Base-by-base conservation (phyloP, 2,797 vertebrate genomes). In the Chanos chanos region DNA sequence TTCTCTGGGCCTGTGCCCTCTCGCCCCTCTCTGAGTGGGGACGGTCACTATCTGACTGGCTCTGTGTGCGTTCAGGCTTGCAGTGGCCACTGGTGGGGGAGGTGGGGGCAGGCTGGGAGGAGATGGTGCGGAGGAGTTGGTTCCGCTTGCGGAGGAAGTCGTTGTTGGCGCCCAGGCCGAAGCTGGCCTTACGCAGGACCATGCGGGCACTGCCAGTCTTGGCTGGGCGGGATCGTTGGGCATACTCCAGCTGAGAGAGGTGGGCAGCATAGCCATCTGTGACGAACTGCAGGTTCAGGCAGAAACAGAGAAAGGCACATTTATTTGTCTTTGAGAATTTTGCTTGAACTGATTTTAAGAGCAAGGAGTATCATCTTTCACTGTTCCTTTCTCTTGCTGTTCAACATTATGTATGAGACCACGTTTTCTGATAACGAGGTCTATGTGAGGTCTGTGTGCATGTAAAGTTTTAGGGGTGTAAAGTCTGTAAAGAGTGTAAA, bases 11-110 rank as follows among this genome's bases (percentile, higher is more conserved):
- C 0, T 81, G 71, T 7, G 81, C 65, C 12, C 91, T 85, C 73
- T 94, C 93, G 66, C 77, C 89, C 48, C 89, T 82, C 52, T 93
- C 92, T 69, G 75, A 64, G 5, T 89, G 85, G 66, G 95, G 92
- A 0, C 87, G 30, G 50, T 97, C 94, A n/a, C n/a, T n/a, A n/a
- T 93, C 92, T 0, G 92, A 92, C 76, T 94, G 92, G 77, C 92
- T 94, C 84, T 92, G 91, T 10, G 92, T 92, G 16, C 92, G 85
- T 77, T 94, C 92, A 0, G 92, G 92, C 74, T 93, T 93, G 53
- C 90, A 91, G 52, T 87, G 89, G 34, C 75, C 58, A 22, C 66
- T 19, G 15, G 55, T 44, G 2, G 72, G 52, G 2, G 84, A 80
- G 0, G 92, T 91, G 0, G 91, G 91, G 25, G 90, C 90, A 0